Conservation (phyloP, 2,797 vertebrate genomes). For the Coccyzus lansbergi region DNA sequence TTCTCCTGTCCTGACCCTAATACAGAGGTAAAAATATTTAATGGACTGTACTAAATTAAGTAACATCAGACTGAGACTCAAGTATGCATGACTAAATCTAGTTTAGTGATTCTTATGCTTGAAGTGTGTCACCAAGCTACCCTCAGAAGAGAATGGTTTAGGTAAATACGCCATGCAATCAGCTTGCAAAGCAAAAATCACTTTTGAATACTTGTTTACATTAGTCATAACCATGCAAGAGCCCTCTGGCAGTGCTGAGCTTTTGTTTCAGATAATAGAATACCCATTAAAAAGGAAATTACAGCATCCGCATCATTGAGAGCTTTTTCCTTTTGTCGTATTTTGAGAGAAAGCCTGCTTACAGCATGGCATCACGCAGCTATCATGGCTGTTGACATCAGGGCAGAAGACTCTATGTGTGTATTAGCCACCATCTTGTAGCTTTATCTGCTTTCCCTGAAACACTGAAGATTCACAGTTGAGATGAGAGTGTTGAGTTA, state of each 20-base stretch:
- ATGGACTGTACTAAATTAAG: conserved; percentile 14
- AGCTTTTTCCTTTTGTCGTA: background rate
- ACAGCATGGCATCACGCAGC: accelerated
- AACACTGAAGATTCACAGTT: background rate
- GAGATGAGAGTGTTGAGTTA: accelerated
- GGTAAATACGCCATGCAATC: conserved; percentile 2
- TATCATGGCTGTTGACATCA: background rate
- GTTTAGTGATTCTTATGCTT: background rate
- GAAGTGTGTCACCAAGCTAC: background rate
- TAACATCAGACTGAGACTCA: background rate
- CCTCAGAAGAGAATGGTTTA: conserved; percentile 11
- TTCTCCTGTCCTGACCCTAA: conserved; percentile 29
- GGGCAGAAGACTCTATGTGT: background rate
- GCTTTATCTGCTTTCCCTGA: background rate
- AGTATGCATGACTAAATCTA: background rate
- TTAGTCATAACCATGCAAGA: background rate
- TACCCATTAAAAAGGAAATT: background rate
- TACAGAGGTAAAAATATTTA: conserved; percentile 61
- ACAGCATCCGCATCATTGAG: background rate
- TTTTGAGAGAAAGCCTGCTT: background rate
- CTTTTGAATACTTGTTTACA: background rate
- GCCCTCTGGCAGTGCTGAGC: background rate
- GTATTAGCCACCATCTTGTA: background rate
- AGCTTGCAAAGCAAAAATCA: background rate
- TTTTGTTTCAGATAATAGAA: background rate